A percentile compares a stretch with the other conserved stretches of the same genome.
These are phyloP conservation scores for Acleris holmiana DNA, from an alignment of 2,888 invertebrate species.

Conservation along the genomic window DNA sequence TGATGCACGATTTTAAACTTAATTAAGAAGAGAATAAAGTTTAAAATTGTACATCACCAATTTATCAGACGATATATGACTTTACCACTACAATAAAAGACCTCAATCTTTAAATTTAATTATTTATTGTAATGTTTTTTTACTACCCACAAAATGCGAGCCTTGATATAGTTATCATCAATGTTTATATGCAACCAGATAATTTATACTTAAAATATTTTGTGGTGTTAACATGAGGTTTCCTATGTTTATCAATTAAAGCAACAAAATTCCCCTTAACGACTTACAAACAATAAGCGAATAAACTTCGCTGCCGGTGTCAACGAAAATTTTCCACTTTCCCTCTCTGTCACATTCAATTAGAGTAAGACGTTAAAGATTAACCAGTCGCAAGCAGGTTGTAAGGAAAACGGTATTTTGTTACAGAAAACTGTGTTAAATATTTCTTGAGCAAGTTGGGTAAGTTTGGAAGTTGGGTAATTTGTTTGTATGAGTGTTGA, in stretches of 20 bases:
- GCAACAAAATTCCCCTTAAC: slow-evolving; percentile 1
- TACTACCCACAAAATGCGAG: no score
- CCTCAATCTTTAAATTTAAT: no score
- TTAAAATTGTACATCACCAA: no score
- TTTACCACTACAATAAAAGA: no score
- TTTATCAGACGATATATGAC: no score
- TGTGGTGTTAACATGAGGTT: no score
- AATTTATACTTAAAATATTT: no score
- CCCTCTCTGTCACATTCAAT: background rate
- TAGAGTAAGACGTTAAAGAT: slow-evolving; percentile 1
- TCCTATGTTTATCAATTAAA: background rate
- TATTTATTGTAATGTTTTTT: no score
- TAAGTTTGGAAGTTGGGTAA: slow-evolving; percentile 16
- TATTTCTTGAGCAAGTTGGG: slow-evolving; percentile 7
- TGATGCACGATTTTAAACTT: no score
- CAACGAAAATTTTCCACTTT: background rate
- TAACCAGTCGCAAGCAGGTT: background rate
- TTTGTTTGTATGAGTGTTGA: slow-evolving; percentile 10
- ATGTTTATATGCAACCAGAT: no score
- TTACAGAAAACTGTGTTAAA: slow-evolving; percentile 2
- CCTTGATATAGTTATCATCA: no score
- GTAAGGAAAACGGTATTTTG: slow-evolving; percentile 7
- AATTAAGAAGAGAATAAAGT: no score
- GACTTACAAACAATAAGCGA: slow-evolving; percentile 9
- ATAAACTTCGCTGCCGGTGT: background rate